Conservation (phyloP, 1,140 invertebrate species). For the Drosophila jambulina region DNA sequence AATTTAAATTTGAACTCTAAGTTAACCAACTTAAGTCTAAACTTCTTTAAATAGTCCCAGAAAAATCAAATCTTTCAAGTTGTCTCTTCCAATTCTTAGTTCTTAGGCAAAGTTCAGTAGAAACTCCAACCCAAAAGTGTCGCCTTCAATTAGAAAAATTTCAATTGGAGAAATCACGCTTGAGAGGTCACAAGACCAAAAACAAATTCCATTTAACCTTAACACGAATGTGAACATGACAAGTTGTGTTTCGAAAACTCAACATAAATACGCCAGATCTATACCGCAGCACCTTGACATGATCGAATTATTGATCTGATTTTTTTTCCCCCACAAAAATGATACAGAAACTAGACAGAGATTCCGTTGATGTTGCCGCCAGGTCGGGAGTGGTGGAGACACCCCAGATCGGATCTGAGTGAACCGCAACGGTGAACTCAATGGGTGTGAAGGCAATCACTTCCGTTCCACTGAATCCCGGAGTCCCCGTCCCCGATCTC, state of each 20-base stretch:
- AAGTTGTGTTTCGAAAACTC: slow-evolving; percentile 43
- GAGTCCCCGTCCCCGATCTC: neutral
- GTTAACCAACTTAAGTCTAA: too few relatives aligned
- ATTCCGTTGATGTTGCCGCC: slow-evolving; percentile 62
- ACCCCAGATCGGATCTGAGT: slow-evolving; percentile 47
- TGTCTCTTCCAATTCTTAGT: slow-evolving; percentile 8
- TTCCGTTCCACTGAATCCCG: slow-evolving; percentile 71
- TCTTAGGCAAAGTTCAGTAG: neutral
- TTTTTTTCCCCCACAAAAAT: slow-evolving; percentile 23
- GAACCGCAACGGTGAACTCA: slow-evolving; percentile 49
- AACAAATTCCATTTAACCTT: slow-evolving; percentile 70
- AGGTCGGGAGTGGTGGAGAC: slow-evolving; percentile 6
- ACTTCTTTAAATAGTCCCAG: neutral
- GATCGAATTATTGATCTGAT: slow-evolving; percentile 73
- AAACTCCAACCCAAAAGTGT: slow-evolving; percentile 50
- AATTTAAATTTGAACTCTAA: too few relatives aligned
- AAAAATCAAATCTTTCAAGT: neutral
- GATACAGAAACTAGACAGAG: slow-evolving; percentile 43
- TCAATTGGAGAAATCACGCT: slow-evolving; percentile 14
- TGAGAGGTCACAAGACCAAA: slow-evolving; percentile 28
- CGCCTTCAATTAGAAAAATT: slow-evolving; percentile 47
- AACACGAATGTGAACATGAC: slow-evolving; percentile 63
- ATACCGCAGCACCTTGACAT: slow-evolving; percentile 55
- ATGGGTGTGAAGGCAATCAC: slow-evolving; percentile 80
- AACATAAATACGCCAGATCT: slow-evolving; percentile 29